Conservation (phyloP, 2,113 vertebrate species). For the Perca fluviatilis region DNA sequence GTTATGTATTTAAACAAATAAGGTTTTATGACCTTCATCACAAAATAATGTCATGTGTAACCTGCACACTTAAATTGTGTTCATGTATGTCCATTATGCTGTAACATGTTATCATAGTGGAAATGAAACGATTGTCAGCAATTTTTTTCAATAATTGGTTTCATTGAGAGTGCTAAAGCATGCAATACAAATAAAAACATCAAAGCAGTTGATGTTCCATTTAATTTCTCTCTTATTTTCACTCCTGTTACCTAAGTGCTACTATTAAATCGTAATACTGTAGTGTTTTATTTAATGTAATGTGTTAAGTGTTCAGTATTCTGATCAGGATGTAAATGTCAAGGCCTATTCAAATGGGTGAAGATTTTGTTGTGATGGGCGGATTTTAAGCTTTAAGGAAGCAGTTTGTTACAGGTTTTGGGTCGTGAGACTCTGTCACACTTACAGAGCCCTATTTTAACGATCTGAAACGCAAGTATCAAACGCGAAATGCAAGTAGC, state of each 20-base stretch:
- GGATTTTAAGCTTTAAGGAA: constrained; percentile 25
- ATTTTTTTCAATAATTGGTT: not conserved
- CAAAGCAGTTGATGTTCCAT: not conserved
- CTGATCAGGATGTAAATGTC: not conserved
- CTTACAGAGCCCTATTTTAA: too few relatives aligned
- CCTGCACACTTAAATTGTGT: not conserved
- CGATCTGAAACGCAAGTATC: too few relatives aligned
- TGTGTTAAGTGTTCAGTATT: not conserved
- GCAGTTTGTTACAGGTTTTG: constrained; percentile 2
- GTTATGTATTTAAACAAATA: not conserved
- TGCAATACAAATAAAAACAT: not conserved
- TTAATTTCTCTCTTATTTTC: not conserved
- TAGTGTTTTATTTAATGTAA: not conserved
- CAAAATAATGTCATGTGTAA: too few relatives aligned
- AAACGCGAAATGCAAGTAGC: too few relatives aligned
- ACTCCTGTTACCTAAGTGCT: not conserved
- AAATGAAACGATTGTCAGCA: not conserved
- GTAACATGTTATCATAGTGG: not conserved
- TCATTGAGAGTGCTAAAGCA: too few relatives aligned
- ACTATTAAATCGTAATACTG: not conserved
- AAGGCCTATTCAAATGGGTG: not conserved
- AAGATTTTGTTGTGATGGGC: constrained; percentile 13
- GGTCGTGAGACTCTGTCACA: constrained; percentile 22
- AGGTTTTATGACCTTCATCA: not conserved
- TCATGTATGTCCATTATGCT: not conserved